These are phyloP conservation scores for Echinometra lucunter DNA, from an alignment of 53 echinoderm and acorn worm genomes.

Conservation along the genomic window DNA sequence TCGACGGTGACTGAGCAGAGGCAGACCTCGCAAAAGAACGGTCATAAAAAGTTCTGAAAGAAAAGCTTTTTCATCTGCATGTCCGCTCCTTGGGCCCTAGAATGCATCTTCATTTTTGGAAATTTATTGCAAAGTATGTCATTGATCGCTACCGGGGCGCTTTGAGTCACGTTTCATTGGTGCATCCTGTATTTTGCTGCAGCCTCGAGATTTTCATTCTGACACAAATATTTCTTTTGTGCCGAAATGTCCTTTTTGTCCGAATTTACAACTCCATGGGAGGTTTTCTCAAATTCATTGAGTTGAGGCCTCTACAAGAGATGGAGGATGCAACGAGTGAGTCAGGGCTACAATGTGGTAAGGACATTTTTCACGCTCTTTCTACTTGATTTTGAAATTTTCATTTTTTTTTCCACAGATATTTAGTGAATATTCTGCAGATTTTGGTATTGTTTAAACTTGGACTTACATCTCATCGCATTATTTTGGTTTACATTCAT, in stretches of 20 bases:
- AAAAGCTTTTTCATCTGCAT: background rate
- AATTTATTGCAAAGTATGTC: background rate
- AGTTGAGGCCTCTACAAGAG: background rate
- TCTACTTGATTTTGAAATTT: background rate
- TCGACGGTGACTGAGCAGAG: background rate
- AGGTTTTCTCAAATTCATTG: background rate
- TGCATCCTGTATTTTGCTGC: background rate
- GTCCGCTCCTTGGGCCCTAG: background rate
- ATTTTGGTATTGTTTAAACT: too few species aligned
- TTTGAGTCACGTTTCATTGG: background rate
- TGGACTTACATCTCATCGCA: too few species aligned
- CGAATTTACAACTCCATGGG: too few species aligned
- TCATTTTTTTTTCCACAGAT: background rate
- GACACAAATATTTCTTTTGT: background rate
- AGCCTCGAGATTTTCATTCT: background rate
- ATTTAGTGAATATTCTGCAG: too few species aligned
- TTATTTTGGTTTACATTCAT: too few species aligned
- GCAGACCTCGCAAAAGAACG: background rate
- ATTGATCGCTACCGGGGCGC: background rate
- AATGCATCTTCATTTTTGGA: background rate
- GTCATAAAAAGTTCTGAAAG: background rate
- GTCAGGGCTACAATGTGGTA: background rate
- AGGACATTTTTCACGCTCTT: background rate
- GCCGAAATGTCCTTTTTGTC: background rate
- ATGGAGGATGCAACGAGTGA: background rate